A percentile compares a stretch with the other conserved stretches of the same genome.
Conservation (phyloP, 2,113 vertebrate species). For the Acanthisitta chloris region DNA sequence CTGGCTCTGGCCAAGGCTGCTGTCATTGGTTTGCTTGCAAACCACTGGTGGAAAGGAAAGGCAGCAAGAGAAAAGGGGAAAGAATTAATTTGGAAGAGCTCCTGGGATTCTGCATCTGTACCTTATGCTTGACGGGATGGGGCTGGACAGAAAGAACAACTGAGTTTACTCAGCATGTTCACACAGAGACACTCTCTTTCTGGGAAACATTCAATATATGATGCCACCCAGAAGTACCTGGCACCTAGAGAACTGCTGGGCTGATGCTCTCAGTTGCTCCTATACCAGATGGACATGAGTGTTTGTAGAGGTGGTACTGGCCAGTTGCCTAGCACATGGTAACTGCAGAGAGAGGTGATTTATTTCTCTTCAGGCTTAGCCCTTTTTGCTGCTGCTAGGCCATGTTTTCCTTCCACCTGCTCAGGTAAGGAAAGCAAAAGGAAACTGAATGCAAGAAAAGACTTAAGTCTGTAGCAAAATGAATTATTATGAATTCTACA, state of each 20-base stretch:
- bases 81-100: neutral
- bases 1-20: neutral
- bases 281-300: neutral
- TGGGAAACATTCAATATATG: neutral
- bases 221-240: neutral
- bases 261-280: neutral
- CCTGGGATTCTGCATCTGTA: neutral
- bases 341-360: neutral
- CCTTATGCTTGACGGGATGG: neutral
- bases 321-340: neutral
- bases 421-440: neutral
- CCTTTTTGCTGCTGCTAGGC: neutral
- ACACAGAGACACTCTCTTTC: neutral
- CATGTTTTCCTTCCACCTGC: neutral
- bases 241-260: neutral
- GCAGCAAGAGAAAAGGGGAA: neutral
- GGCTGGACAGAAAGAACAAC: neutral
- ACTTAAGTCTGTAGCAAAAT: neutral
- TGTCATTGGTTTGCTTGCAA: neutral
- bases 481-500: neutral
- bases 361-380: neutral
- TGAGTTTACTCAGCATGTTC: neutral
- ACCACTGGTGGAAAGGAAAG: neutral
- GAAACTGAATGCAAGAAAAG: neutral
- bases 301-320: neutral